Evolutionary conservation across 2,113 vertebrate genomes (phyloP).

Genomic region (Pontoporia blainvillei): DNA sequence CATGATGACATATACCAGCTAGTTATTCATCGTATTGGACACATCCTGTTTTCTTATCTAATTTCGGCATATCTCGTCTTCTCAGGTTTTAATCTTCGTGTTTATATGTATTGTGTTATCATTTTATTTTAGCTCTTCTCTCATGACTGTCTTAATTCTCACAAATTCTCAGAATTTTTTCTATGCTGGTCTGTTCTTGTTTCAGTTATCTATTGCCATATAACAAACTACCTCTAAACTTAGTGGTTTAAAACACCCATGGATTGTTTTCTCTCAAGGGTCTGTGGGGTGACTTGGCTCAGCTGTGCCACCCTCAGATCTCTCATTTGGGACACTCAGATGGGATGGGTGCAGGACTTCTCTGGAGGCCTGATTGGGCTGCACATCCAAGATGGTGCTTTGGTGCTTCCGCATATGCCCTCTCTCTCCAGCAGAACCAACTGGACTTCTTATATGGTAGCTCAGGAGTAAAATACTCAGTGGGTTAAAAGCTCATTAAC

Average conservation of each 20-base stretch:
- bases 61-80: neutral
- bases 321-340: neutral
- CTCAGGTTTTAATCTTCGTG: neutral
- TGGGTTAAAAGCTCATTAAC: neutral
- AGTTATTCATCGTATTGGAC: neutral
- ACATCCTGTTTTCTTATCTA: neutral
- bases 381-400: neutral
- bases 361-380: neutral
- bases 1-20: neutral
- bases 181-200: neutral
- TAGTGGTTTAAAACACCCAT: neutral
- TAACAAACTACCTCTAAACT: neutral
- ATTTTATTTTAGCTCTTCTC: conserved; percentile 5
- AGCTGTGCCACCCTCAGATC: neutral
- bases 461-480: neutral
- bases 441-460: neutral
- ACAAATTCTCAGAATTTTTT: neutral
- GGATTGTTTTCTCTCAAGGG: neutral
- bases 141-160: neutral
- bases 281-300: neutral
- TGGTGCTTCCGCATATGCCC: neutral
- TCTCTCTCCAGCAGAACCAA: neutral
- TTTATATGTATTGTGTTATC: neutral
- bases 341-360: neutral
- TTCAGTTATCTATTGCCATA: neutral